phyloP scores from a whole-genome alignment of 1,140 invertebrate genomes.

The Platyura marginata region DNA sequence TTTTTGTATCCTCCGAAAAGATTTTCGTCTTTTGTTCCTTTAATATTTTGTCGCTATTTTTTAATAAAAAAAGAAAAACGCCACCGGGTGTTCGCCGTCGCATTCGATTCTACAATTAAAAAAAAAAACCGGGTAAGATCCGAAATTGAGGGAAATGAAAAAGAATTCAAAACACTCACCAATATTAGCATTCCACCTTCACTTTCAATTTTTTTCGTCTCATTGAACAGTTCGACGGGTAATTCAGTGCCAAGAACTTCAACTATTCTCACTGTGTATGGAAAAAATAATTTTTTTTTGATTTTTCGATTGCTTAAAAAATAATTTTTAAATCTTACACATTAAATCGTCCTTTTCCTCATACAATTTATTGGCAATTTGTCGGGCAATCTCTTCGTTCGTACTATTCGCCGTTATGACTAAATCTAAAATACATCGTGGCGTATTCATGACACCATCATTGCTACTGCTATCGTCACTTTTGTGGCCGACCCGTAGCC shows the following conservation, averaged over 20 bases:
- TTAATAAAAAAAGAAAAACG: slow-evolving; percentile 62
- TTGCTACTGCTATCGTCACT: not conserved
- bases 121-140: slow-evolving; percentile 2
- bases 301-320: not conserved
- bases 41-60: slow-evolving; percentile 48
- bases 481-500: not conserved
- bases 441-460: slow-evolving; percentile 9
- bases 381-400: slow-evolving; percentile 37
- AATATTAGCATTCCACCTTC: slow-evolving; percentile 67
- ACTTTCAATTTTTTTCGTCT: slow-evolving; percentile 61
- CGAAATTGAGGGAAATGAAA: not conserved
- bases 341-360: slow-evolving; percentile 53
- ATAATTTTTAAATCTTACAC: slow-evolving; percentile 28
- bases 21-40: slow-evolving; percentile 48
- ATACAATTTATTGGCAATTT: slow-evolving; percentile 46
- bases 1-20: slow-evolving; percentile 46
- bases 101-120: slow-evolving; percentile 45
- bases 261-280: slow-evolving; percentile 46
- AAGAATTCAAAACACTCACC: slow-evolving; percentile 24
- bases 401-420: slow-evolving; percentile 24
- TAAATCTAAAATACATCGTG: slow-evolving; percentile 25
- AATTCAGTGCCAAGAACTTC: slow-evolving; percentile 49
- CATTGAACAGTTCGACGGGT: slow-evolving; percentile 52
- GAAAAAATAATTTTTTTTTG: slow-evolving; percentile 4
- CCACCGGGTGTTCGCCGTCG: slow-evolving; percentile 67